Conservation (phyloP, 1,140 invertebrate genomes). For the Nomia melanderi region DNA sequence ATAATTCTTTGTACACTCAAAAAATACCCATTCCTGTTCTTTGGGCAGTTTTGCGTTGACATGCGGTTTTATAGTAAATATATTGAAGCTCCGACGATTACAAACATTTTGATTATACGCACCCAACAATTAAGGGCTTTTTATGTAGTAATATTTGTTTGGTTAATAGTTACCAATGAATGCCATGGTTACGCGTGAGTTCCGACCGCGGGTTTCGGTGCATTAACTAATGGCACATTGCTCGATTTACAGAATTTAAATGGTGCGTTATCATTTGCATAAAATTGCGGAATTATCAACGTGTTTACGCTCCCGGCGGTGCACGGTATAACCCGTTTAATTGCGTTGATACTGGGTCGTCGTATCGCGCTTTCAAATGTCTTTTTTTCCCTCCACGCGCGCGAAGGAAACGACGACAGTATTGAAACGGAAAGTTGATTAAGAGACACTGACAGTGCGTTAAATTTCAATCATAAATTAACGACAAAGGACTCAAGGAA, state of each 20-base stretch:
- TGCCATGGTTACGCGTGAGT: slow-evolving; percentile 6
- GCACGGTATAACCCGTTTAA: slow-evolving; percentile 24
- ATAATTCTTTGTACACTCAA: too few relatives aligned
- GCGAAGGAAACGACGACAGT: not conserved
- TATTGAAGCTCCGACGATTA: too few relatives aligned
- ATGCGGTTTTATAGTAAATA: too few relatives aligned
- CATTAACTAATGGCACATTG: slow-evolving; percentile 30
- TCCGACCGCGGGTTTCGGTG: not conserved
- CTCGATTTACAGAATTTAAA: slow-evolving; percentile 32
- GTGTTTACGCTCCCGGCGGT: slow-evolving; percentile 15
- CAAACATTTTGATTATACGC: too few relatives aligned
- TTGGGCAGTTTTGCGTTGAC: too few relatives aligned
- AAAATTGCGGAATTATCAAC: slow-evolving; percentile 40
- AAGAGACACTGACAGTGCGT: not conserved
- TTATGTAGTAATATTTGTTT: too few relatives aligned
- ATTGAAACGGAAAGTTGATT: not conserved
- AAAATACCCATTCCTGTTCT: too few relatives aligned
- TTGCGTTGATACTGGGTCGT: slow-evolving; percentile 28
- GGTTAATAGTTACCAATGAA: not conserved
- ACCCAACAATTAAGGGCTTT: too few relatives aligned
- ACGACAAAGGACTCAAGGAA: not conserved
- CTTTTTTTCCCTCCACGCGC: not conserved
- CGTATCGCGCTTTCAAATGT: not conserved
- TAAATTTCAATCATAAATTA: not conserved
- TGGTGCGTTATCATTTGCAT: slow-evolving; percentile 21